Conservation (phyloP, 2,888 invertebrate species). For the Mylabris sibirica region DNA sequence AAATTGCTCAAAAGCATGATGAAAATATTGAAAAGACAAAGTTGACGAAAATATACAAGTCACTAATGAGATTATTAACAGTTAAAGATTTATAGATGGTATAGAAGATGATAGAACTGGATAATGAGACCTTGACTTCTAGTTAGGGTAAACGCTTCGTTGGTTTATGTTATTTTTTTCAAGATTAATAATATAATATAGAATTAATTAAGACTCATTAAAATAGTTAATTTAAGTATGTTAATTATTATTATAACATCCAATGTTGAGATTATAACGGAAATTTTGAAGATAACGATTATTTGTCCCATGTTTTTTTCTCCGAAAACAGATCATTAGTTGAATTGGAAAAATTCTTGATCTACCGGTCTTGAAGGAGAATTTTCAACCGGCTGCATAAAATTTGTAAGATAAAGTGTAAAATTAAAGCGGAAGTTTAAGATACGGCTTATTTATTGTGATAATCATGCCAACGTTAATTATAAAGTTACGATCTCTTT, state of each 20-base stretch:
- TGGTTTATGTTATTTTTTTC: not conserved
- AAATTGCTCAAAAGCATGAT: not conserved
- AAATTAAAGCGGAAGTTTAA: conserved; percentile 1
- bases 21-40: not conserved
- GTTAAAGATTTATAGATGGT: not conserved
- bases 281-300: not conserved
- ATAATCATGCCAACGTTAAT: not conserved
- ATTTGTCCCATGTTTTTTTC: no score
- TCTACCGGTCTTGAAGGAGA: not conserved
- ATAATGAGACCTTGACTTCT: conserved; percentile 7
- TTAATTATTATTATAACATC: not conserved
- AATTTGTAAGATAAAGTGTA: not conserved
- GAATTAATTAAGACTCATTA: not conserved
- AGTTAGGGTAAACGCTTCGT: not conserved
- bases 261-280: not conserved
- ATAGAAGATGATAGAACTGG: not conserved
- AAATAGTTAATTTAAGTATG: not conserved
- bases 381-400: not conserved
- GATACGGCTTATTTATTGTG: conserved; percentile 4
- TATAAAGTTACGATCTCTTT: not conserved
- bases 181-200: not conserved
- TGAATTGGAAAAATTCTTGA: not conserved
- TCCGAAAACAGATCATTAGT: not conserved
- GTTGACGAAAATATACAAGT: not conserved
- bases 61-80: not conserved